Evolutionary conservation across 1,140 invertebrate species (phyloP), one percentile per base, ranked within the genome.

Genomic region (Drosophila pseudoananassae): DNA sequence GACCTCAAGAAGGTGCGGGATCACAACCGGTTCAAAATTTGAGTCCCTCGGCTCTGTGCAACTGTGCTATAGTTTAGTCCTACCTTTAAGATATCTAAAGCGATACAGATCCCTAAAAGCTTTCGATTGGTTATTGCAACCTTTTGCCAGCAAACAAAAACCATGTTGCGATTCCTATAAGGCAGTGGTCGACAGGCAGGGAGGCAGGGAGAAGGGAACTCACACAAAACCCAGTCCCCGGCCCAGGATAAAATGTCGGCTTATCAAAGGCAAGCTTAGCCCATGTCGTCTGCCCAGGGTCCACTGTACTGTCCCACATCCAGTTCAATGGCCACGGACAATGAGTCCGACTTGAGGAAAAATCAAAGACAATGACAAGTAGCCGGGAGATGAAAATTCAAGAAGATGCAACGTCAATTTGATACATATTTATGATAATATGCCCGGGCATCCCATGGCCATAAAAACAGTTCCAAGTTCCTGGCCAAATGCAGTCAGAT

Each of bases 341-440:
- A 85, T 85, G 82, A 65, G 50, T 47, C 31, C 38, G 56, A 80
- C 50, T 69, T 78, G 77, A 87, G 83, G 82, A 65, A 87, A 85
- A 87, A 88, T 88, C 82, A 88, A 85, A 87, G 82, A 87, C 82
- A 87, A 87, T 88, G 82, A 87, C 82, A 87, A 87, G 82, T 87
- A 87, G 82, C 83, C 83, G 70, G 58, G 43, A 88, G 83, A 87
- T 87, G 82, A 87, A 87, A 87, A 87, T 87, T 88, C 82, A 87
- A 87, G 83, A 83, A 88, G 82, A 87, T 88, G 82, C 83, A 88
- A 88, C 82, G 83, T 87, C 82, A 87, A 87, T 87, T 87, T 87
- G 82, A 87, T 87, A 87, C 82, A 87, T 87, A 87, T 87, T 87
- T 87, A 87, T 87, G 82, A 87, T 88, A 87, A 87, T 87, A 88